These are phyloP conservation scores for Pogonognathellus flavescens DNA, from an alignment of 1,140 invertebrate genomes.

Conservation along the genomic window DNA sequence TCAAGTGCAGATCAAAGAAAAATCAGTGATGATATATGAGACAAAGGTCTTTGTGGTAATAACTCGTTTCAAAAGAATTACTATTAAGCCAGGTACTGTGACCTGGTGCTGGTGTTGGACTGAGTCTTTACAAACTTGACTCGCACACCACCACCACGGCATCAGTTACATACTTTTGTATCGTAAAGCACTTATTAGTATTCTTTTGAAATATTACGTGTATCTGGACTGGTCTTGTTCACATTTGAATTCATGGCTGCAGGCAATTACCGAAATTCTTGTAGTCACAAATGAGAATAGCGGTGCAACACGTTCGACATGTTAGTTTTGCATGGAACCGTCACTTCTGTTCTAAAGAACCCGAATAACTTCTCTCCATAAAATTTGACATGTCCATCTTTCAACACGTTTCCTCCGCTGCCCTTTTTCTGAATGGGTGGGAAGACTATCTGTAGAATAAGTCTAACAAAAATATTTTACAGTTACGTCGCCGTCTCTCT, in stretches of 20 bases:
- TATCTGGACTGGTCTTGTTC: neutral
- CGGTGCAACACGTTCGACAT: neutral
- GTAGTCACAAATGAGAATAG: neutral
- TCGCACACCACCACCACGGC: too few relatives aligned
- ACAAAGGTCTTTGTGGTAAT: constrained; percentile 10
- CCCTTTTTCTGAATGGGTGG: constrained; percentile 27
- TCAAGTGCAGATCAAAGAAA: too few relatives aligned
- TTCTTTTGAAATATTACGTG: constrained; percentile 4
- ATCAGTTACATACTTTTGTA: neutral
- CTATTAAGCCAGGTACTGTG: too few relatives aligned
- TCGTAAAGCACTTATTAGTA: neutral
- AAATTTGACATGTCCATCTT: constrained; percentile 56
- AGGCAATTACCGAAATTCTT: constrained; percentile 25
- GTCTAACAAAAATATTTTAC: neutral
- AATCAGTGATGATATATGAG: constrained; percentile 4
- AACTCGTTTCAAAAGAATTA: constrained; percentile 1
- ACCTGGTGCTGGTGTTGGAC: neutral
- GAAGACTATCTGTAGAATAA: too few relatives aligned
- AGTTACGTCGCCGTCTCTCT: constrained; percentile 1
- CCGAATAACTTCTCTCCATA: constrained; percentile 51
- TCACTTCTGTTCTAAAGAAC: constrained; percentile 36
- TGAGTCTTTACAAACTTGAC: neutral
- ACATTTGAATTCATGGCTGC: constrained; percentile 20
- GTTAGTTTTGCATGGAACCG: constrained; percentile 48
- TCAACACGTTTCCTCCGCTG: constrained; percentile 41